phyloP scores from a whole-genome alignment of 2,113 vertebrate species.

The zebrafish (Danio rerio) region GRCz12tu NC_133187.1:5817501-5818000 shows the following conservation, averaged over 20 bases:
- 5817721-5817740: not conserved
- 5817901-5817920: conserved; percentile 37
- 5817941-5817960: conserved; percentile 45
- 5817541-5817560: not conserved
- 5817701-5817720: not conserved
- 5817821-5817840: conserved; percentile 46
- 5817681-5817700: not conserved
- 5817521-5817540: not conserved
- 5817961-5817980: conserved; percentile 29
- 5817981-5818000: not conserved
- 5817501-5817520: not conserved
- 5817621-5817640: not conserved
- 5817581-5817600: not conserved
- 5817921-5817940: conserved; percentile 25
- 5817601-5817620: not conserved
- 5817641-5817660: not conserved
- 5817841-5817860: conserved; percentile 63
- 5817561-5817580: not conserved
- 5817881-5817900: conserved; percentile 58
- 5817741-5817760: not conserved
- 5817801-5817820: conserved; percentile 24
- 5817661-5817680: not conserved
- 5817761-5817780: not conserved
- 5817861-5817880: conserved; percentile 58
- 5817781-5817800: not conserved